Conservation (phyloP, 2,797 vertebrate species). For the Acrossocheilus wenchowensis region DNA sequence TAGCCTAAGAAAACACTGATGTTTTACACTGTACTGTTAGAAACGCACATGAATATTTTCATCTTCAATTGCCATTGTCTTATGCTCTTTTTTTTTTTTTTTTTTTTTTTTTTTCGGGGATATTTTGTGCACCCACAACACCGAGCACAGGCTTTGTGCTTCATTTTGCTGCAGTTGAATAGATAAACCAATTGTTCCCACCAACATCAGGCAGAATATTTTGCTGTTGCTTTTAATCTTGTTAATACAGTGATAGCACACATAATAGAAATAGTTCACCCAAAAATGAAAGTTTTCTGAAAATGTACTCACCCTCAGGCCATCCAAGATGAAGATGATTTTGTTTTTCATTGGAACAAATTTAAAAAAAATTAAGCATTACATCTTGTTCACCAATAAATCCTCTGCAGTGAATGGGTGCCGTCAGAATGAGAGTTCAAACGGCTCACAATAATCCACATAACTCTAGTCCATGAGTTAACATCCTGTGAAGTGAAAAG, state of each 20-base stretch:
- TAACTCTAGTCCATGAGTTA: background rate
- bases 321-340: background rate
- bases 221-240: slow-evolving; percentile 30
- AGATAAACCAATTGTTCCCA: slow-evolving; percentile 6
- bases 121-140: slow-evolving; percentile 34
- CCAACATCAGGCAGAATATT: slow-evolving; percentile 6
- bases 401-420: background rate
- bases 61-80: slow-evolving; percentile 61
- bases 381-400: background rate
- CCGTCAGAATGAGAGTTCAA: background rate
- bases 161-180: background rate
- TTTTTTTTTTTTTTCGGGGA: slow-evolving; percentile 28
- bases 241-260: slow-evolving; percentile 3
- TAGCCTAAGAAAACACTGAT: slow-evolving; percentile 37
- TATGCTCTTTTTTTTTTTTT: slow-evolving; percentile 32
- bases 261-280: background rate
- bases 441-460: background rate
- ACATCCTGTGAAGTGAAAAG: background rate
- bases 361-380: background rate
- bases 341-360: background rate
- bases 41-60: slow-evolving; percentile 54
- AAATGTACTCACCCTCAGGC: background rate
- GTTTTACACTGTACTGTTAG: slow-evolving; percentile 30
- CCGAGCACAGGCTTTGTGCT: slow-evolving; percentile 43
- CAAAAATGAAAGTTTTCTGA: background rate